Base-by-base conservation (phyloP, 2,888 invertebrate species). In the Isoperla grammatica region DNA sequence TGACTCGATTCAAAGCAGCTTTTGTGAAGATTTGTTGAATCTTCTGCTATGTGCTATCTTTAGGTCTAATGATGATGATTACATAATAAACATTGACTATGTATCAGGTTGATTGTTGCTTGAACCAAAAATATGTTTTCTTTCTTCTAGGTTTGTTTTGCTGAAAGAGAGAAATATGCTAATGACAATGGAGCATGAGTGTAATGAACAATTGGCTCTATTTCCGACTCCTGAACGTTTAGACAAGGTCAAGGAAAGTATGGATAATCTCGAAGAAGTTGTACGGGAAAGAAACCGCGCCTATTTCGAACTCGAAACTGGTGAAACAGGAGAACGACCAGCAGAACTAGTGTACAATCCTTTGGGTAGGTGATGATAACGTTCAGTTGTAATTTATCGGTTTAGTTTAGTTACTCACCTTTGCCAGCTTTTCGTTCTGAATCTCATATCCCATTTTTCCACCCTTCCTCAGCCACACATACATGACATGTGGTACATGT, bases 141-240 rank as follows among this genome's bases (percentile, higher is more conserved):
- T 19, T 9, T 35, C 46, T 48, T 8, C 42, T 65, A 87, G 88
- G 88, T 90, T 80, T 75, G 81, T 90, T 13, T 77, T 99, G 59
- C 75, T 97, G 56, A 99, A 98, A 77, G 99, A 99, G 76, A 81
- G 87, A 57, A 99, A 99, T 74, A 97, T 98, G 97, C 78, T 99
- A 15, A 75, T 93, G 64, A 97, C 98, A 1, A 96, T 98, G 97
- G 92, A 96, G 75, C 83, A 91, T 63, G 88, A 87, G 72, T 82
- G 84, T 74, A 84, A 86, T 68, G 75, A 81, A 42, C 77, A 85
- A 70, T 75, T 77, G 65, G 78, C 82, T 71, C 65, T 87, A 5
- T 91, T 97, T 73, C 93, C 96, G 1, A 95, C 84, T 75, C 95
- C 95, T 1, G 97, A 98, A 75, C 81, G 97, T 68, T 78, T 95